Evolutionary conservation across 2,888 invertebrate genomes (phyloP).

Genomic region (Sesia apiformis): DNA sequence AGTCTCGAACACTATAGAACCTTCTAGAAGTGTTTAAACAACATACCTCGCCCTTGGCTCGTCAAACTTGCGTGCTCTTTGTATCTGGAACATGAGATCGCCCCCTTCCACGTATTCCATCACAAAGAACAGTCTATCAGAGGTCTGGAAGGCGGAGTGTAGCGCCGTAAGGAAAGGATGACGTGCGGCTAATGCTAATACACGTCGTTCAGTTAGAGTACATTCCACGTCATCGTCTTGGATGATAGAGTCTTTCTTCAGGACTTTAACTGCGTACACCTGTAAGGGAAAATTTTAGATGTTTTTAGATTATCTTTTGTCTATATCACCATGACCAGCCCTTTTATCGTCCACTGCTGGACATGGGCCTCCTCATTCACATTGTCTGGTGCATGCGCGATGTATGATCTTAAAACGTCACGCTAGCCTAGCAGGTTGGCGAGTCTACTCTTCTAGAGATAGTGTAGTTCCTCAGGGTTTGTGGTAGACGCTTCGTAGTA

Average conservation of each 20-base stretch:
- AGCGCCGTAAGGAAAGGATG: constrained; percentile 98
- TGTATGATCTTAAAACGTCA: no score
- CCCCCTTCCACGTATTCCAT: constrained; percentile 99
- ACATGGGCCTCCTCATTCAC: no score
- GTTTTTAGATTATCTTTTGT: no score
- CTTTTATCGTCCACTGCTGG: no score
- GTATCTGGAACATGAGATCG: constrained; percentile 99
- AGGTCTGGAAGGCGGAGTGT: constrained; percentile 97
- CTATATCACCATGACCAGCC: no score
- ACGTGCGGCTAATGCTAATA: constrained; percentile 95
- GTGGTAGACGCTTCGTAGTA: no score
- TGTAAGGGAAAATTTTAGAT: constrained; percentile 15
- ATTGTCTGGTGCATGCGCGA: no score
- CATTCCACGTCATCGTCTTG: constrained; percentile 99
- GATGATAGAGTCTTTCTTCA: constrained; percentile 98
- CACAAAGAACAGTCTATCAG: constrained; percentile 97
- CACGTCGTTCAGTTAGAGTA: constrained; percentile 98
- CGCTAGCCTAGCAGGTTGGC: no score
- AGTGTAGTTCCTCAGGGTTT: no score
- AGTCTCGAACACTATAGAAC: constrained; percentile 22
- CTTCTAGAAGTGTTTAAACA: no score
- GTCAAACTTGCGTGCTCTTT: constrained; percentile 97
- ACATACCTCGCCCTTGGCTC: constrained; percentile 90
- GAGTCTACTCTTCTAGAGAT: no score
- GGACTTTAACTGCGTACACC: constrained; percentile 89